Conservation (phyloP, 2,888 invertebrate genomes). For the Agonopterix heracliana region DNA sequence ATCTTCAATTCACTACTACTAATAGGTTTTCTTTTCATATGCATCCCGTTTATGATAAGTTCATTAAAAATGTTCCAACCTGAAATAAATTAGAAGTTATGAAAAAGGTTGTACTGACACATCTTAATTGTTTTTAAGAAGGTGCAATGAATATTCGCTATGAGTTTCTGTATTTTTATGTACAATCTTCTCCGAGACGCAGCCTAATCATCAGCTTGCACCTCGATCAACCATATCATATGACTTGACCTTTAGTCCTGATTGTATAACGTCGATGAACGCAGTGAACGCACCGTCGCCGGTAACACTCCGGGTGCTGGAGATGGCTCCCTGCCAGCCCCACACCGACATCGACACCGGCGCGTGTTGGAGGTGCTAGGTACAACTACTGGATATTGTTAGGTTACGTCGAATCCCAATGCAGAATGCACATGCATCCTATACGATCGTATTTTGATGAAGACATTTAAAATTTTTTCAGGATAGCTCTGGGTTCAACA, state of each 20-base stretch:
- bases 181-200: too few species aligned
- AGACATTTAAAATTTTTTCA: too few species aligned
- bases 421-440: too few species aligned
- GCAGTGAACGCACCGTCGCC: constrained; percentile 1
- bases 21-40: too few species aligned
- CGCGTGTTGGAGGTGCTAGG: constrained; percentile 1
- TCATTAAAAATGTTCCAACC: too few species aligned
- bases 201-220: neutral
- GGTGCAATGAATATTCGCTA: too few species aligned
- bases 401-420: neutral
- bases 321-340: constrained; percentile 6
- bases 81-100: too few species aligned
- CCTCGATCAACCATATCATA: neutral
- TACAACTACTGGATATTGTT: neutral
- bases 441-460: too few species aligned
- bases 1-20: neutral
- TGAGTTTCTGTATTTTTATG: neutral
- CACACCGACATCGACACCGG: constrained; percentile 10
- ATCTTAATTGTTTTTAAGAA: too few species aligned
- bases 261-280: neutral
- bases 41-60: too few species aligned
- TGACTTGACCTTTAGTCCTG: neutral
- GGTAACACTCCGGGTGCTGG: neutral
- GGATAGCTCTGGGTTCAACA: too few species aligned
- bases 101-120: too few species aligned